phyloP scores from a whole-genome alignment of 2,888 invertebrate species.

The Eupithecia centaureata region DNA sequence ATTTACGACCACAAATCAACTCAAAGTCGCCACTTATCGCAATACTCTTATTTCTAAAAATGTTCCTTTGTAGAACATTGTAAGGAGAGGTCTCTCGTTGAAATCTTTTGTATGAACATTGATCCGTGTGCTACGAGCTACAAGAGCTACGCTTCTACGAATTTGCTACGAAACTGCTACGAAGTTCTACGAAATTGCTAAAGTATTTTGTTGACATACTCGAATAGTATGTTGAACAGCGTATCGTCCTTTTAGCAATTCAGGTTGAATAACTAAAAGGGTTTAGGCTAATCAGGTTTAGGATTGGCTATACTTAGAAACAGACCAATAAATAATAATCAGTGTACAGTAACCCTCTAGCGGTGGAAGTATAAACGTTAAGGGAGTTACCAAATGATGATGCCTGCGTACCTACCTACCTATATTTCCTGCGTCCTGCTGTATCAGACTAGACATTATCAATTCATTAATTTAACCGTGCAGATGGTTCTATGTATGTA shows the following conservation, averaged over 20 bases:
- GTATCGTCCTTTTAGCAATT: neutral
- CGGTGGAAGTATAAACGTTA: no score
- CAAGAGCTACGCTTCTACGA: constrained; percentile 30
- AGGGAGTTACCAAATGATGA: no score
- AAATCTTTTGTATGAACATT: constrained; percentile 48
- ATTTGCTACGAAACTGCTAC: constrained; percentile 14
- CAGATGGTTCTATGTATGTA: neutral
- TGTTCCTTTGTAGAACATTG: neutral
- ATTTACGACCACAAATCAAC: no score
- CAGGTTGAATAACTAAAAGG: no score
- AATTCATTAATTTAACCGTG: no score
- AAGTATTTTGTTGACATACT: neutral
- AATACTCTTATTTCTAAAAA: no score
- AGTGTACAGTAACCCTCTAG: no score
- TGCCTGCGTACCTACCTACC: no score
- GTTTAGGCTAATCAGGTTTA: neutral
- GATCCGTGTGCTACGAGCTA: constrained; percentile 24
- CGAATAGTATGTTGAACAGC: neutral
- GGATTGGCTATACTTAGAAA: neutral
- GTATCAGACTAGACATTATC: no score
- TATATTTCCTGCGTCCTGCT: no score
- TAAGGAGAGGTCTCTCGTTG: constrained; percentile 42
- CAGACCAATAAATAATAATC: neutral
- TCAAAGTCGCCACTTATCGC: no score
- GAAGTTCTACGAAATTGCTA: neutral